These are phyloP conservation scores for Epizoanthus scotinus DNA, from an alignment of 92 coral and sea anemone genomes.

Conservation along the genomic window DNA sequence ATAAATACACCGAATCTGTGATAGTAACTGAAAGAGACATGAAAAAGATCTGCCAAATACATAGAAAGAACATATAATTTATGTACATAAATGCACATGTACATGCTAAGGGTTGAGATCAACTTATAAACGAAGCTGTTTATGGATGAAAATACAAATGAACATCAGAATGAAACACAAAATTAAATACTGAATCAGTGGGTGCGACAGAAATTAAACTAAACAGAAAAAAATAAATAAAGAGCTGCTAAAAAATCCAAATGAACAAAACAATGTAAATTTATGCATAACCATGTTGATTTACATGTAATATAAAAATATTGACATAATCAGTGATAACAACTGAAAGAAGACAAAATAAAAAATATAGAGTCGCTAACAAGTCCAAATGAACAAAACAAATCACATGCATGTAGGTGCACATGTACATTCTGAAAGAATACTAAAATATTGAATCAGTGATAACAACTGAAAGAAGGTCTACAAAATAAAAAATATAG, in stretches of 20 bases:
- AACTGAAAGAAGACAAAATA: background rate
- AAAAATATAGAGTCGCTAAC: background rate
- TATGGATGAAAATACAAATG: background rate
- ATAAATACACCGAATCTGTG: slow-evolving; percentile 12
- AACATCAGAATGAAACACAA: too few relatives aligned
- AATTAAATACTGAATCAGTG: too few relatives aligned
- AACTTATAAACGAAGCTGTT: too few relatives aligned
- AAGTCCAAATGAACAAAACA: background rate
- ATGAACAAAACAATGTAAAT: background rate
- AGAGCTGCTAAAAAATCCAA: too few relatives aligned
- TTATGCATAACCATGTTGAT: too few relatives aligned
- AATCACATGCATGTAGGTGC: background rate
- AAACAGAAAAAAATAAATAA: too few relatives aligned
- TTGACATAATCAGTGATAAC: background rate
- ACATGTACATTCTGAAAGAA: background rate
- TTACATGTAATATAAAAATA: background rate
- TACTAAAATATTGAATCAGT: slow-evolving; percentile 17
- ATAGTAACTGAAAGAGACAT: slow-evolving; percentile 16
- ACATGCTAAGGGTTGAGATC: too few relatives aligned
- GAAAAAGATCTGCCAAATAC: background rate
- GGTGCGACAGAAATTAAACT: too few relatives aligned
- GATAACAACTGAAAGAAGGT: slow-evolving; percentile 35
- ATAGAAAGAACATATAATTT: background rate
- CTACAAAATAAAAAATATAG: background rate
- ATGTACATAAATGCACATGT: background rate